A percentile compares a stretch with the other conserved stretches of the same genome.
Evolutionary conservation across 2,113 vertebrate species (phyloP).

Genomic region (Malurus alboscapulatus): DNA sequence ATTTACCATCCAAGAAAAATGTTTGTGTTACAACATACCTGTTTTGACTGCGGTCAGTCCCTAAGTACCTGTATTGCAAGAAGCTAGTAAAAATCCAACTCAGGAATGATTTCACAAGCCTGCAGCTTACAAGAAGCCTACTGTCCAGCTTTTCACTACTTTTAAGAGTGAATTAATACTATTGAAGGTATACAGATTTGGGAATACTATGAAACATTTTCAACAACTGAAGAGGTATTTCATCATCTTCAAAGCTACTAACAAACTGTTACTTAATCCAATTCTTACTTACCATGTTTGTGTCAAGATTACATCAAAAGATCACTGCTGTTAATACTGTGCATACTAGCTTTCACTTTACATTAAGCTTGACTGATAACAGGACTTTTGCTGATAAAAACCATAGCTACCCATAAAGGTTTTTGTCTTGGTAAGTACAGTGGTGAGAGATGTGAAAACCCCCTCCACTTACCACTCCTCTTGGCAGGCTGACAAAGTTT

Average conservation of each 20-base stretch:
- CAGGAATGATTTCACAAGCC: not conserved
- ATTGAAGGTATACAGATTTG: not conserved
- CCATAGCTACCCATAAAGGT: not conserved
- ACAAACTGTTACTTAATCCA: not conserved
- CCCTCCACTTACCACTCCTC: not conserved
- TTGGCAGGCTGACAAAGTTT: not conserved
- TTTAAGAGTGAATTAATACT: not conserved
- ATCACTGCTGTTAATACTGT: not conserved
- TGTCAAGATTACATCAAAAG: not conserved
- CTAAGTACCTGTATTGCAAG: not conserved
- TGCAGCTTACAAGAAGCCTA: not conserved
- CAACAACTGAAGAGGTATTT: not conserved
- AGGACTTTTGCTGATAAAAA: not conserved
- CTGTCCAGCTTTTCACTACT: not conserved
- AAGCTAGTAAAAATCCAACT: not conserved
- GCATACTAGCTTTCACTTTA: not conserved
- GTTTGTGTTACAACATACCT: not conserved
- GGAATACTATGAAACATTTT: not conserved
- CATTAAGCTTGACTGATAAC: not conserved
- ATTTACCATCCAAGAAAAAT: not conserved
- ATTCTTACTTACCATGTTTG: not conserved
- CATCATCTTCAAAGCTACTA: not conserved
- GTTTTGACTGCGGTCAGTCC: not conserved
- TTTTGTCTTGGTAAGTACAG: not conserved
- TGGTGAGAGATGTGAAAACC: not conserved